Evolutionary conservation across 2,113 vertebrate genomes (phyloP), one percentile per base, ranked within the genome.

Genomic region (Tragulus kanchil): DNA sequence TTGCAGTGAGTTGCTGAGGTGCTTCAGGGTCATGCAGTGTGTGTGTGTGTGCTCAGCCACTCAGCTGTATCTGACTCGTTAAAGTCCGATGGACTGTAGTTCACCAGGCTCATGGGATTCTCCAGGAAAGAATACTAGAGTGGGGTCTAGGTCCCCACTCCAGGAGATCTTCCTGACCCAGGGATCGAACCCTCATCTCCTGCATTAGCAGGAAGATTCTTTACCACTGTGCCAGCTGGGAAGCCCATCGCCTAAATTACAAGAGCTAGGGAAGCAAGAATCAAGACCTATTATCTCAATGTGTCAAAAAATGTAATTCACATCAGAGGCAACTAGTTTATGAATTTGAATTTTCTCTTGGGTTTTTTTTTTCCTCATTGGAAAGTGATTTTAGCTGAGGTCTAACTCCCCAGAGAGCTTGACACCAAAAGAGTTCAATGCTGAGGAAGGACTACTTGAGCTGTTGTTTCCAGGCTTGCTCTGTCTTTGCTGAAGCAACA

Each of bases 281-380:
- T 96, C 91, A 97, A 52, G 89, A 96, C 85, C 28, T 83, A 89
- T 86, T 96, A 73, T 77, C 26, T 12, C 77, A 82, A 58, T 0
- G 4, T 95, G 79, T 97, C 92, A 89, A 83, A 94, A 91, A 93
- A 90, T 85, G 26, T 92, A 95, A 87, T 79, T 97, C 90, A 85
- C 50, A 69, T 97, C 61, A 78, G 95, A 94, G 50, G 36, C 69
- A 95, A 78, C 65, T 69, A 42, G 88, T 97, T 97, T 85, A 93
- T 98, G 93, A 96, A 93, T 94, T 96, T 95, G 79, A 25, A 59
- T 97, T 96, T 97, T 95, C 97, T 97, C 90, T 85, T 95, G 58
- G 87, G 75, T 10, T 1, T 58, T 36, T 58, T 36, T 73, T 71
- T 81, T 95, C 58, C 48, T 92, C 93, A 93, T 78, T 17, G 85